These are phyloP conservation scores for Drosophila orosa DNA, from an alignment of 1,140 invertebrate genomes.

Conservation along the genomic window DNA sequence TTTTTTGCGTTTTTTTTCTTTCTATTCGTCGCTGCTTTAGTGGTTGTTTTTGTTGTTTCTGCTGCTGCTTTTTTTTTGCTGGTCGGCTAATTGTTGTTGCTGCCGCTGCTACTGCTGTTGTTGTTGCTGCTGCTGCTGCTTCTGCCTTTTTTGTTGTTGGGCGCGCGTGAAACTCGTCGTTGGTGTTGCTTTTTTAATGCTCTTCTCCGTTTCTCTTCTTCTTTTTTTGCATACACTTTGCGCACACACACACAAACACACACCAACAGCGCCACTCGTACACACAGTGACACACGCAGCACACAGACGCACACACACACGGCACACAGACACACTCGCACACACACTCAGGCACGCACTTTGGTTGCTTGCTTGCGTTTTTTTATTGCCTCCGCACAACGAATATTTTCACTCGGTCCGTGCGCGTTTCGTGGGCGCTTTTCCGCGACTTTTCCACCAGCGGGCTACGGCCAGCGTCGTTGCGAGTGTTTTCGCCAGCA, in stretches of 20 bases:
- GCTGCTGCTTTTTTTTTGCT: conserved; percentile 29
- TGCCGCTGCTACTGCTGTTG: conserved; percentile 16
- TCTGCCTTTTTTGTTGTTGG: conserved; percentile 55
- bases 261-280: conserved; percentile 38
- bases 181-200: conserved; percentile 61
- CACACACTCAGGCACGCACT: conserved; percentile 67
- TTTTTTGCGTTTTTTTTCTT: conserved; percentile 5
- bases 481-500: conserved; percentile 61
- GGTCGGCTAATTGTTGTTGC: conserved; percentile 48
- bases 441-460: conserved; percentile 52
- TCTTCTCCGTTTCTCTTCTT: conserved; percentile 74
- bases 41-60: conserved; percentile 28
- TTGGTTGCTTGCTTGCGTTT: conserved; percentile 72
- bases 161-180: conserved; percentile 74
- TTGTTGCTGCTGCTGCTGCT: conserved; percentile 34
- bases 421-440: conserved; percentile 48
- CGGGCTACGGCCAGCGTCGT: conserved; percentile 37
- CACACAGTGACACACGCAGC: conserved; percentile 35
- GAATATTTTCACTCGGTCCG: conserved; percentile 61
- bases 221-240: conserved; percentile 80
- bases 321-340: conserved; percentile 27
- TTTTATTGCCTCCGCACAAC: conserved; percentile 61
- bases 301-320: conserved; percentile 36
- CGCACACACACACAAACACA: conserved; percentile 76
- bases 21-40: conserved; percentile 22